Evolutionary conservation across 2,888 invertebrate species (phyloP).

Genomic region (Diplolepis rosae): DNA sequence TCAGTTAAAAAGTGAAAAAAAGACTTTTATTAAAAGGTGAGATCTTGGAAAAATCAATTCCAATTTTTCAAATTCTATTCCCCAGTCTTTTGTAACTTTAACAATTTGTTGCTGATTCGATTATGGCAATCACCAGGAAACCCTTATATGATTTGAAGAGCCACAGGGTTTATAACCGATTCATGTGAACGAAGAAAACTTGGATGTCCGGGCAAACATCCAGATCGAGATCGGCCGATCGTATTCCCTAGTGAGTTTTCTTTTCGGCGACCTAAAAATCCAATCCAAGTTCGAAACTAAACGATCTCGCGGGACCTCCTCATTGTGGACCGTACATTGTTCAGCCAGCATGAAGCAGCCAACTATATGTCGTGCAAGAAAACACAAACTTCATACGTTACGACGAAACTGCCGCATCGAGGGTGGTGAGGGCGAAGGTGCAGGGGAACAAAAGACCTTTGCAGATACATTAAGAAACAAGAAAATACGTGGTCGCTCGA

Average conservation of each 20-base stretch:
- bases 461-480: slow-evolving; percentile 56
- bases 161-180: slow-evolving; percentile 12
- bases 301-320: slow-evolving; percentile 45
- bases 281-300: slow-evolving; percentile 52
- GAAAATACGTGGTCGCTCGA: slow-evolving; percentile 56
- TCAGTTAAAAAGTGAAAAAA: not conserved
- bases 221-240: slow-evolving; percentile 43
- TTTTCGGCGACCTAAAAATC: slow-evolving; percentile 51
- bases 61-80: not conserved
- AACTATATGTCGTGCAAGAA: slow-evolving; percentile 52
- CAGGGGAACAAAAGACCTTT: slow-evolving; percentile 59
- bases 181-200: slow-evolving; percentile 26
- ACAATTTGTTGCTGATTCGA: slow-evolving; percentile 22
- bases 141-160: slow-evolving; percentile 26
- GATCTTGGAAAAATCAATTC: not conserved
- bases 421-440: slow-evolving; percentile 35
- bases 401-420: slow-evolving; percentile 54
- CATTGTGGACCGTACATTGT: slow-evolving; percentile 39
- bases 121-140: slow-evolving; percentile 2
- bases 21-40: not conserved
- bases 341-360: slow-evolving; percentile 53
- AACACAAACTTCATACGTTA: slow-evolving; percentile 57
- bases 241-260: slow-evolving; percentile 39
- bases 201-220: slow-evolving; percentile 41
- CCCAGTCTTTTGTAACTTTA: not conserved